Base-by-base conservation (phyloP, 2,113 vertebrate genomes). In the Manacus vitellinus region DNA sequence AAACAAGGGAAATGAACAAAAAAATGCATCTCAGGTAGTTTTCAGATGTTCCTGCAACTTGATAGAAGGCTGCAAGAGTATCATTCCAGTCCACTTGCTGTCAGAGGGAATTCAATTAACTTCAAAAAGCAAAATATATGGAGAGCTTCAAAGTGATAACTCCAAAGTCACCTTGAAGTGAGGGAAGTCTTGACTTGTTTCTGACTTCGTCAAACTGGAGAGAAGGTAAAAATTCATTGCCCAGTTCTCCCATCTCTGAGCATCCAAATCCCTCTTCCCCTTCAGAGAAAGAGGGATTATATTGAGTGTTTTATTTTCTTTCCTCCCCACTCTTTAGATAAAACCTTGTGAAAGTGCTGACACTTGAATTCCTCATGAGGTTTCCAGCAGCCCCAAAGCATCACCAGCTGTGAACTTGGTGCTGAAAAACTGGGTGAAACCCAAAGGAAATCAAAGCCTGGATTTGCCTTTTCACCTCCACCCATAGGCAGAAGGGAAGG, bases 81-180 rank as follows among this genome's bases (percentile, higher is more conserved):
- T 87, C 68, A 35, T 55, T 66, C 51, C 22, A 6, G 55, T 47
- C 84, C 68, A 43, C 37, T 54, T 70, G 51, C 63, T 44, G 47
- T 44, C 54, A 59, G 55, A 43, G 61, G 58, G 47, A 88, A 88
- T 94, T 92, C 74, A 89, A 10, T 81, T 83, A 86, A 89, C 56
- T 88, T 79, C 66, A 75, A 79, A 82, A 91, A 63, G 79, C 49
- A 37, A 73, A 92, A 73, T 62, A 47, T 12, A 4, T 51, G 76
- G 83, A 25, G 70, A 66, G 31, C 21, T 52, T 49, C 77, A 41
- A 75, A 83, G 77, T 6, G 73, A 12, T 49, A 39, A 35, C 55
- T 89, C 76, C 67, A 55, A 49, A 70, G 62, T 94, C 92, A 95
- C 96, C 96, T 92, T 94, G 76, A 79, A 44, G 24, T 35, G 63